phyloP scores from a whole-genome alignment of 2,113 vertebrate genomes.

The Rhea americana region DNA sequence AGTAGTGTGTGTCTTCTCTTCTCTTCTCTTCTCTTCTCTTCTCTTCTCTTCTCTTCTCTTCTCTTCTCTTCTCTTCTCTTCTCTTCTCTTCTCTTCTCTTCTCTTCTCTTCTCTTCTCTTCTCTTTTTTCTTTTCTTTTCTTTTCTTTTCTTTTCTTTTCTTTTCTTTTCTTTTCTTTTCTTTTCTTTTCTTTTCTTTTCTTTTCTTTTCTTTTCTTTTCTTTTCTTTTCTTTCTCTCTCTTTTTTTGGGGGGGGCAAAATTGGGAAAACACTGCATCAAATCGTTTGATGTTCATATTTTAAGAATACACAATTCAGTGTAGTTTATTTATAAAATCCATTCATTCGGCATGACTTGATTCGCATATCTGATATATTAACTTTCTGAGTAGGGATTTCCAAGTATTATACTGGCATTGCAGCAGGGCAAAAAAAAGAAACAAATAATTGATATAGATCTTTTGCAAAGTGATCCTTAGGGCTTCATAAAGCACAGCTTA shows the following conservation, averaged over 20 bases:
- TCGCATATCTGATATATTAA: slow-evolving; percentile 12
- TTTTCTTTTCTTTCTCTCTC: too few species aligned
- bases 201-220: too few species aligned
- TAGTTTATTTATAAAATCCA: slow-evolving; percentile 33
- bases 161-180: too few species aligned
- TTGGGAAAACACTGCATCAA: background rate
- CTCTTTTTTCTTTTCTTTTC: too few species aligned
- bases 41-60: too few species aligned
- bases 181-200: too few species aligned
- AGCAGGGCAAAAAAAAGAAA: background rate
- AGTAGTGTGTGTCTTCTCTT: background rate
- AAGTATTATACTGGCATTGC: background rate
- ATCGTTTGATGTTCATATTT: background rate
- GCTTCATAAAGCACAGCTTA: background rate
- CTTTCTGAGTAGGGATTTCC: background rate
- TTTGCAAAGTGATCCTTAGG: background rate
- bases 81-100: too few species aligned
- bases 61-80: too few species aligned
- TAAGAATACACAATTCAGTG: background rate
- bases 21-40: background rate
- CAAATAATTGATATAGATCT: background rate
- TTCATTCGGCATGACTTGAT: slow-evolving; percentile 28
- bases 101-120: too few species aligned
- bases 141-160: too few species aligned
- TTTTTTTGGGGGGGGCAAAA: background rate